A percentile compares a stretch with the other conserved stretches of the same genome.
These are phyloP conservation scores for Spatulosminthurus flaviceps DNA, from an alignment of 2,888 invertebrate species.

Conservation along the genomic window DNA sequence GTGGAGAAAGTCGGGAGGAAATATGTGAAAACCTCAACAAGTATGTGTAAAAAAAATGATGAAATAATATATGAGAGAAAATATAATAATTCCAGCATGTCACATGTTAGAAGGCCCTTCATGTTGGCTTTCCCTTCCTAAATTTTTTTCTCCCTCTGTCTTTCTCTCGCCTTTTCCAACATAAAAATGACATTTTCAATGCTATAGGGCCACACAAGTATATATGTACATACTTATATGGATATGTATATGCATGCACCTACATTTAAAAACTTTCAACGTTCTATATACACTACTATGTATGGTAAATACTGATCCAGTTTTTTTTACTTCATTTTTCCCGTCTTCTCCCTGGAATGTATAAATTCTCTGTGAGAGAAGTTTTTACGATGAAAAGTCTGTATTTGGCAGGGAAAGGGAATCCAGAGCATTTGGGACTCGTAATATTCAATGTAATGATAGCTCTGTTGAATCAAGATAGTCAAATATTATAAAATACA, in stretches of 20 bases:
- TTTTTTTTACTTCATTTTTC: neutral
- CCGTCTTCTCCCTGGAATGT: neutral
- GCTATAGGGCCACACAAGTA: neutral
- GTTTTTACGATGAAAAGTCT: neutral
- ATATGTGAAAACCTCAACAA: neutral
- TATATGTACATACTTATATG: too few species aligned
- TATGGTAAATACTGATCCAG: conserved; percentile 34
- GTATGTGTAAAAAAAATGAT: conserved; percentile 14
- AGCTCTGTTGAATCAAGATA: too few species aligned
- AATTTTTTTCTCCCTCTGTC: too few species aligned
- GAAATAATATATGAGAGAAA: neutral
- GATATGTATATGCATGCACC: neutral
- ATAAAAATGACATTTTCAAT: neutral
- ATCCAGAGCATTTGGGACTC: too few species aligned
- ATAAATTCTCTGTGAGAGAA: neutral
- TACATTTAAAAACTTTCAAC: too few species aligned
- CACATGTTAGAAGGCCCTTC: neutral
- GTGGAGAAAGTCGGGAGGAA: neutral
- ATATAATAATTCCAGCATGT: neutral
- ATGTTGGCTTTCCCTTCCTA: neutral
- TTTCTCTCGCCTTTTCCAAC: neutral
- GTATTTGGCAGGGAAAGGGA: too few species aligned
- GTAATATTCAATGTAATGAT: conserved; percentile 19
- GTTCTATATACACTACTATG: too few species aligned
- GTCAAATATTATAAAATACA: neutral